Evolutionary conservation across 2,113 vertebrate species (phyloP), one percentile per base, ranked within the genome.

Genomic region (Otolemur garnettii): DNA sequence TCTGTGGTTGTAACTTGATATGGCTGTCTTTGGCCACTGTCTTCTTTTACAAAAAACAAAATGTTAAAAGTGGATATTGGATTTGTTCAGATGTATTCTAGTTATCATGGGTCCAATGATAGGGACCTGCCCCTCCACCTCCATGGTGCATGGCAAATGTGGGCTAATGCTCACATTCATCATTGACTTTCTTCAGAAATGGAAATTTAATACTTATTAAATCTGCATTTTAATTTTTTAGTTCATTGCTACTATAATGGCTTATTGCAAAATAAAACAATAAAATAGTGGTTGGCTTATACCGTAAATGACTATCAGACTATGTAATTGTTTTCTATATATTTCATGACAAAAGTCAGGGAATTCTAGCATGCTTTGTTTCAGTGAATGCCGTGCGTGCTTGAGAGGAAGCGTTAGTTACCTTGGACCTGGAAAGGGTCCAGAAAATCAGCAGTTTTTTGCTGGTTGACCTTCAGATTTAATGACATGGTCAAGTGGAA

Each of bases 141-240:
- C 22, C 62, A 33, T 24, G 33, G n/a, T 75, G 14, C 21, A 1
- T 42, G n/a, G 15, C 12, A 81, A 26, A 64, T 38, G 26, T 15
- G 9, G 53, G 77, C 17, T 78, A 19, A 19, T 50, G 19, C 81
- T 60, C 35, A 38, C 3, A 0, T 33, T 28, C 19, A 38, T 53
- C 13, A 4, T 87, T 60, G 45, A 50, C 45, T 50, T 50, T 50
- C 45, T 50, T 50, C 7, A 9, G 7, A 50, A 50, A 50, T 50
- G 26, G 18, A 62, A 72, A 77, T 66, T 45, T 22, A 53, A 7
- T 60, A 64, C 68, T 84, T 79, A 22, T 33, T 80, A 69, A 71
- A 30, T 79, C 60, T 71, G 4, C 55, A 30, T 91, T 88, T 53
- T 64, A 28, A 74, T 71, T 88, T 92, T 82, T 92, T 45, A 86